Evolutionary conservation across 1,140 invertebrate genomes (phyloP).

Genomic region (Bathynomus jamesi): DNA sequence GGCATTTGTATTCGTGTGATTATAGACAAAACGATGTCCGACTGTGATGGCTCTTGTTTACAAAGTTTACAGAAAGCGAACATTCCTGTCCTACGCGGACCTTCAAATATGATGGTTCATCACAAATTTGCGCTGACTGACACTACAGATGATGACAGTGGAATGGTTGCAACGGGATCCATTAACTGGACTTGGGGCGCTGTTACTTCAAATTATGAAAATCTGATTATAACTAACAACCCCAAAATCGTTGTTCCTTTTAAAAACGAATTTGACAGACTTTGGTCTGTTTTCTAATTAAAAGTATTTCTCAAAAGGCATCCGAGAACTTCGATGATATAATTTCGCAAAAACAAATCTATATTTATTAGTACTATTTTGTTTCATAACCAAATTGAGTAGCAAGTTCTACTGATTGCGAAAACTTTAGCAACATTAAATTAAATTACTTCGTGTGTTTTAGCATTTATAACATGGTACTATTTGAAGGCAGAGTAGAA

Average conservation of each 20-base stretch:
- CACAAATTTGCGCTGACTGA: neutral
- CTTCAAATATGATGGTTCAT: neutral
- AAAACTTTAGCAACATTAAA: too few species aligned
- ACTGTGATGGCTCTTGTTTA: neutral
- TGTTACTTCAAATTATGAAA: neutral
- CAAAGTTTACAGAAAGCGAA: neutral
- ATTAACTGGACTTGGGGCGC: neutral
- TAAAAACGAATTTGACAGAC: neutral
- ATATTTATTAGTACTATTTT: too few species aligned
- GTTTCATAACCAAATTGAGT: too few species aligned
- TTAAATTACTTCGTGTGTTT: too few species aligned
- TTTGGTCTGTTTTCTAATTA: neutral
- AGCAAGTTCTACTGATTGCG: too few species aligned
- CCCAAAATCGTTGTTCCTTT: neutral
- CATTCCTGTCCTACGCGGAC: neutral
- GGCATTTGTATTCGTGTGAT: neutral
- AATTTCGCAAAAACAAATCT: too few species aligned
- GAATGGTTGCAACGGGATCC: neutral
- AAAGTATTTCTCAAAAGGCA: too few species aligned
- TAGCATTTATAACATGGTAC: too few species aligned
- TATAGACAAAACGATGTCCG: neutral
- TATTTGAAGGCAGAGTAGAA: too few species aligned
- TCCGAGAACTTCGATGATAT: too few species aligned
- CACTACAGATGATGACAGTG: neutral
- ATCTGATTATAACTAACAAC: neutral